A percentile compares a stretch with the other conserved stretches of the same genome.
These are phyloP conservation scores for Rhodophaea formosa DNA, from an alignment of 2,888 invertebrate genomes.

Conservation along the genomic window DNA sequence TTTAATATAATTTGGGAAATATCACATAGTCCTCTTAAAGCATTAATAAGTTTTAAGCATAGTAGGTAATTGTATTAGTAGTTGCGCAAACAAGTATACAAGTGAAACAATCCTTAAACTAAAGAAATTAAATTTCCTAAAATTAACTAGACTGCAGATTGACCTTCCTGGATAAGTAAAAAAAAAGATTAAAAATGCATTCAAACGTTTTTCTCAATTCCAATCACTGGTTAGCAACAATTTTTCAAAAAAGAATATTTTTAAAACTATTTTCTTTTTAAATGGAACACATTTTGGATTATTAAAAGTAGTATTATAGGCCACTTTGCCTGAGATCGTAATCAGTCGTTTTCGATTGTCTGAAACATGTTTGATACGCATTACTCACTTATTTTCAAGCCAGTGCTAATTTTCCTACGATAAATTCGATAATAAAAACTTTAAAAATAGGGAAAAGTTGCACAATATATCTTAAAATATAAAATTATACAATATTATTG, in stretches of 20 bases:
- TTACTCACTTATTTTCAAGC: conserved; percentile 2
- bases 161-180: neutral
- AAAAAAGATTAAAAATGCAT: neutral
- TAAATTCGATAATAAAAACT: neutral
- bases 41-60: conserved; percentile 37
- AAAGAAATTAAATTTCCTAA: conserved; percentile 28
- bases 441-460: neutral
- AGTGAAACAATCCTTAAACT: conserved; percentile 27
- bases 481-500: neutral
- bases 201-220: neutral
- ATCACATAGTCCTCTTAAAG: conserved; percentile 53
- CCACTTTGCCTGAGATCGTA: conserved; percentile 53
- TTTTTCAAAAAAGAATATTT: conserved; percentile 15
- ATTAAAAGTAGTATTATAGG: conserved; percentile 33
- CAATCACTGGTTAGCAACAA: conserved; percentile 8
- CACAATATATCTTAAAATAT: neutral
- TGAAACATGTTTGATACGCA: conserved; percentile 9
- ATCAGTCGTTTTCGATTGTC: conserved; percentile 38
- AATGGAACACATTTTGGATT: conserved; percentile 32
- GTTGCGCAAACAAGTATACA: conserved; percentile 31
- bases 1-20: conserved; percentile 47
- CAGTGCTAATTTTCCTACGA: neutral
- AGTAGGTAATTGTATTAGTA: too few species aligned
- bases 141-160: neutral
- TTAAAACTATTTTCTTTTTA: conserved; percentile 18